A percentile compares a stretch with the other conserved stretches of the same genome.
Conservation (phyloP, 2,113 vertebrate species). For the Arenaria interpres region DNA sequence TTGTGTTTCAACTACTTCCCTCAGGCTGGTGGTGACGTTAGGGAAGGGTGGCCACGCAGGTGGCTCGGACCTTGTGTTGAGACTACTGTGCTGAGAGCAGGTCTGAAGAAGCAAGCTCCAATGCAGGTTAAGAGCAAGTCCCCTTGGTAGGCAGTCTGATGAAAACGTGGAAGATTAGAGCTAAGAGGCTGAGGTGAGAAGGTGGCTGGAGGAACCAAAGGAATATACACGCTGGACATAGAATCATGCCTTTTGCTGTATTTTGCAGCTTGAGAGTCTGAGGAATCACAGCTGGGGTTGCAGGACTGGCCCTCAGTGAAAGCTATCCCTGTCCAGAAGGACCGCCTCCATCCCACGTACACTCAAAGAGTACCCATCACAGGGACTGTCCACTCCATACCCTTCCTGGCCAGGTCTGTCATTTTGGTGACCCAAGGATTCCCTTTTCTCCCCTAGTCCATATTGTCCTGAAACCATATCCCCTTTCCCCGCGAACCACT, state of each 20-base stretch:
- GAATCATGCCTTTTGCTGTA: neutral
- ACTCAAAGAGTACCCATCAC: neutral
- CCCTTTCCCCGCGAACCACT: neutral
- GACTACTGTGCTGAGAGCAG: accelerated
- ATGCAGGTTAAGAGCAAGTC: neutral
- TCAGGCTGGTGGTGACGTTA: neutral
- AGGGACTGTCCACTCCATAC: neutral
- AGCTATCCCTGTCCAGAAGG: neutral
- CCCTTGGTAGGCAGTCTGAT: neutral
- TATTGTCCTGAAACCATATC: neutral
- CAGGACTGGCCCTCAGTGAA: neutral
- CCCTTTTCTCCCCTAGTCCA: neutral
- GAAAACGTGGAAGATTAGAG: neutral
- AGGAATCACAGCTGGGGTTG: neutral
- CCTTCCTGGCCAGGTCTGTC: neutral
- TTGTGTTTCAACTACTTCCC: neutral
- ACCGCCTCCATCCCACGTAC: neutral
- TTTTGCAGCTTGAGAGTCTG: neutral
- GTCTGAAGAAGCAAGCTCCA: neutral
- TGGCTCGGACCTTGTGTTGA: accelerated
- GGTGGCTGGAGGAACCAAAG: neutral
- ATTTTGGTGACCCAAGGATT: neutral
- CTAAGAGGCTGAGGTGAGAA: neutral
- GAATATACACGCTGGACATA: neutral
- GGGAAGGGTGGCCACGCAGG: neutral